phyloP scores from a whole-genome alignment of 2,113 vertebrate species.

The Erinaceus europaeus region DNA sequence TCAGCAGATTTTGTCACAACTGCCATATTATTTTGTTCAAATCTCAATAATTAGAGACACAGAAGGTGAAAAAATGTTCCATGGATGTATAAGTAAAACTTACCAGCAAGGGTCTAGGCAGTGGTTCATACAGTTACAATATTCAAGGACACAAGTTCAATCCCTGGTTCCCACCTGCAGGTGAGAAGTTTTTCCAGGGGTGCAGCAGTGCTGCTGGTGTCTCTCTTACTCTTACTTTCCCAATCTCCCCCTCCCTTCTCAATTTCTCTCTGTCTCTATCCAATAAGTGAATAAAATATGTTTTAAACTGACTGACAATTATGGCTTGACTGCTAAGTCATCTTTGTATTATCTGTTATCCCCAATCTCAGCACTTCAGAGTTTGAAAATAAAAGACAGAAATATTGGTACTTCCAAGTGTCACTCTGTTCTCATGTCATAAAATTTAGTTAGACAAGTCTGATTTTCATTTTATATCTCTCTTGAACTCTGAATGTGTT shows the following conservation, averaged over 20 bases:
- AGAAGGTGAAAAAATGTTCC: background rate
- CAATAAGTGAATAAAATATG: too few relatives aligned
- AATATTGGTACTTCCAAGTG: background rate
- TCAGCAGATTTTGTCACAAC: background rate
- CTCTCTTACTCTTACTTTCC: too few relatives aligned
- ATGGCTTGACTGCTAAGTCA: background rate
- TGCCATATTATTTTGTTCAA: background rate
- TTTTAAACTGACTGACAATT: background rate
- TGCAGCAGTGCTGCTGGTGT: too few relatives aligned
- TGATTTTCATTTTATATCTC: background rate
- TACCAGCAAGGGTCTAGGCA: too few relatives aligned
- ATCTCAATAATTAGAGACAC: background rate
- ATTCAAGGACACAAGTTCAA: too few relatives aligned
- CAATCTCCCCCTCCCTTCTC: too few relatives aligned
- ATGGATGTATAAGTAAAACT: background rate
- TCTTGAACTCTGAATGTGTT: background rate
- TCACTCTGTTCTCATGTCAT: background rate
- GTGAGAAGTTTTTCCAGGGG: too few relatives aligned
- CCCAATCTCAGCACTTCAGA: background rate
- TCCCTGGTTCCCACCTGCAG: too few relatives aligned
- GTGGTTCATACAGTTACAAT: too few relatives aligned
- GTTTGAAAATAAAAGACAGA: background rate
- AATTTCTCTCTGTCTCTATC: too few relatives aligned
- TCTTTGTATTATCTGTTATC: background rate
- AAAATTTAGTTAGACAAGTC: background rate